These are phyloP conservation scores for Hyperopisus bebe DNA, from an alignment of 2,113 vertebrate species.

Conservation along the genomic window DNA sequence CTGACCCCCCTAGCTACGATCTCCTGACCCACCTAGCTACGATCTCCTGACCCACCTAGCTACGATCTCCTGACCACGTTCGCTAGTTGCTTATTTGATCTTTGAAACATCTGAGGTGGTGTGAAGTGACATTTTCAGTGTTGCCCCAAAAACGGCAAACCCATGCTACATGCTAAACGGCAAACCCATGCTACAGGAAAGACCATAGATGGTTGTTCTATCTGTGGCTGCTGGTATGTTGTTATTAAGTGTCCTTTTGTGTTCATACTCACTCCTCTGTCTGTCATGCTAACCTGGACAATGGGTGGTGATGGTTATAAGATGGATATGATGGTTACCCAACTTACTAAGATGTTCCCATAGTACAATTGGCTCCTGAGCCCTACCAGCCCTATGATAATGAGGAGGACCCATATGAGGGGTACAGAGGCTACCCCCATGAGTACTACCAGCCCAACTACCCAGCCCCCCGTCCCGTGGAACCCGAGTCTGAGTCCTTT, in stretches of 20 bases:
- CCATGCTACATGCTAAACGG: background rate
- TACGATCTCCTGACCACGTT: too few relatives aligned
- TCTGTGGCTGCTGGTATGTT: constrained; percentile 27
- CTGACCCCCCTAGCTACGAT: too few relatives aligned
- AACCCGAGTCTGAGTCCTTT: constrained; percentile 73
- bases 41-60: too few relatives aligned
- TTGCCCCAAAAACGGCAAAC: background rate
- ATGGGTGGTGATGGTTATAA: constrained; percentile 47
- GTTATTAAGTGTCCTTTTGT: constrained; percentile 44
- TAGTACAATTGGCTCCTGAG: constrained; percentile 70
- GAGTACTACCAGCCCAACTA: constrained; percentile 74
- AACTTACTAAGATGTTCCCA: constrained; percentile 62
- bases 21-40: too few relatives aligned
- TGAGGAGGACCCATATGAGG: constrained; percentile 60
- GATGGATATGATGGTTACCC: constrained; percentile 56
- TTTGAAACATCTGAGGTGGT: background rate
- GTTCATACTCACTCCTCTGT: constrained; percentile 44
- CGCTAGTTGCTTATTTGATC: background rate
- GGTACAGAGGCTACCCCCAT: constrained; percentile 59
- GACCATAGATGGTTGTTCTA: background rate
- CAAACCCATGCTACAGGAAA: background rate
- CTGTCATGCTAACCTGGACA: constrained; percentile 49
- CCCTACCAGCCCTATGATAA: constrained; percentile 71
- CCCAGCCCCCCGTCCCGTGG: constrained; percentile 66
- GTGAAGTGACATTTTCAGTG: background rate